Percentiles rank a stretch among this genome's conserved stretches.
Evolutionary conservation across 2,797 vertebrate genomes (phyloP).

Genomic region (Myotis findleyi): DNA sequence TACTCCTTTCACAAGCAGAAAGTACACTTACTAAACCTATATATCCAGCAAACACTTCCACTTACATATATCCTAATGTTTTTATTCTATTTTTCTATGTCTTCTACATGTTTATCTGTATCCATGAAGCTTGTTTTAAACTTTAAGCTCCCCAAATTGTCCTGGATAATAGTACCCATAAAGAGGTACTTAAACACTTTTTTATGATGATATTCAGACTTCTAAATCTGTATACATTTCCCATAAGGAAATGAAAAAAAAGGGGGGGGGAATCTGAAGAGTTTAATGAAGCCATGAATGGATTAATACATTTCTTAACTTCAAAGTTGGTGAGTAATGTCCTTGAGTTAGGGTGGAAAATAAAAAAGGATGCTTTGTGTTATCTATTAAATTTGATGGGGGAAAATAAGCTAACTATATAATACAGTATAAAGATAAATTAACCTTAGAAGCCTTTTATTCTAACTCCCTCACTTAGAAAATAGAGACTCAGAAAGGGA

Average conservation of each 20-base stretch:
- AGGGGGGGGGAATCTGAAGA: neutral
- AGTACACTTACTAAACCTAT: neutral
- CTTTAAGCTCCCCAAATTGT: neutral
- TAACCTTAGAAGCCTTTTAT: neutral
- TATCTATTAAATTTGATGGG: conserved; percentile 25
- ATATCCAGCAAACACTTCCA: neutral
- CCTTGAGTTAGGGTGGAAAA: neutral
- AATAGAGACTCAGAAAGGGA: neutral
- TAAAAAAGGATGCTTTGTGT: neutral
- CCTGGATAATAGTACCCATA: neutral
- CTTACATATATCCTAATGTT: neutral
- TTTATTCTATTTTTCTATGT: neutral
- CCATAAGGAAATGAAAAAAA: neutral
- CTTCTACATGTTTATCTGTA: neutral
- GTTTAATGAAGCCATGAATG: neutral
- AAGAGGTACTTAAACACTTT: neutral
- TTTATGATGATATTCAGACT: neutral
- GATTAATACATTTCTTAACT: conserved; percentile 32
- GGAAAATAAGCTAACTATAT: neutral
- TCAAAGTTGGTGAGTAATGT: conserved; percentile 25
- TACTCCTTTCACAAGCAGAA: conserved; percentile 9
- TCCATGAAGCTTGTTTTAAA: neutral
- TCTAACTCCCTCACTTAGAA: neutral
- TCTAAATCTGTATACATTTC: neutral
- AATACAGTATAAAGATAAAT: neutral